Evolutionary conservation across 2,888 invertebrate species (phyloP).

Genomic region (Cantharis rufa): DNA sequence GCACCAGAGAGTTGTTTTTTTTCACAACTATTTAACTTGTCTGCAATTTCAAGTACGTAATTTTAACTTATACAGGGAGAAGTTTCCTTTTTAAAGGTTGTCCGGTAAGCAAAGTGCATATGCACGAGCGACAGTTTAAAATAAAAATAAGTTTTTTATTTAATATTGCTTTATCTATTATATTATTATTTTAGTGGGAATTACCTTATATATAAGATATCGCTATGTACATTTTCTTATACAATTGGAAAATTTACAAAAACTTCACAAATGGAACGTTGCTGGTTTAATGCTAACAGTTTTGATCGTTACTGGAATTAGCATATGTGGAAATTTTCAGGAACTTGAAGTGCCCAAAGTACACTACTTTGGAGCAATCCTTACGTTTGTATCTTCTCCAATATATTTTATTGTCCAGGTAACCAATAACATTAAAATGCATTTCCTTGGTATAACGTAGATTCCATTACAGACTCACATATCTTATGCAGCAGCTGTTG

Average conservation of each 20-base stretch:
- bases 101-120: no score
- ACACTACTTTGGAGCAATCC: background rate
- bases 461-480: background rate
- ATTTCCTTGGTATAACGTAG: background rate
- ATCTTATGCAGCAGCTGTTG: background rate
- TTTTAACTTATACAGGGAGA: background rate
- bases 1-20: background rate
- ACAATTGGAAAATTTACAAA: background rate
- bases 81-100: no score
- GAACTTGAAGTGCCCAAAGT: background rate
- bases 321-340: background rate
- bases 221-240: background rate
- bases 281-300: background rate
- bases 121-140: no score
- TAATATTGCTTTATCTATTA: no score
- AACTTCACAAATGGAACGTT: background rate
- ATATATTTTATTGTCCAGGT: background rate
- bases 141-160: no score
- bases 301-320: background rate
- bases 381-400: background rate
- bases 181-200: background rate
- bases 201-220: background rate
- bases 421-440: background rate
- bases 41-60: background rate
- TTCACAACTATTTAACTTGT: background rate